Base-by-base conservation (phyloP, 1,140 invertebrate species). In the Drosophila burlai region DNA sequence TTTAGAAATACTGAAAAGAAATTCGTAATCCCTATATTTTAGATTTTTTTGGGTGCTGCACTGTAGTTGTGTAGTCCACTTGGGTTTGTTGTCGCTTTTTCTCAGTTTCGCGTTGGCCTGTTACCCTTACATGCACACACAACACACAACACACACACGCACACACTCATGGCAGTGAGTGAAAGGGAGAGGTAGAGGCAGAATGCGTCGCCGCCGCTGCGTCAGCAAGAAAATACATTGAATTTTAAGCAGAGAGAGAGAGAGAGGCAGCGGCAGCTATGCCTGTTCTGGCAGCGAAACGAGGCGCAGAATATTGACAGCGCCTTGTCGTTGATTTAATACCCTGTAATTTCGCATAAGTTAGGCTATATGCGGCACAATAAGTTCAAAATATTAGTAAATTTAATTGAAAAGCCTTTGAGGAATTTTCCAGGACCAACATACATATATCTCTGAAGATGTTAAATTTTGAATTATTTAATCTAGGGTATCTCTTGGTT, bases 201-300 rank as follows among this genome's bases (percentile, higher is more conserved):
- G 60, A 34, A 24, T 64, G 63, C 43, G 67, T 49, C 43, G 64
- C 34, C 75, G 65, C 79, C 75, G 65, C 83, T 85, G 83, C 83
- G 83, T 85, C 83, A 85, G 83, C 83, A 82, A 75, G 83, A 85
- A 85, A 85, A 86, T 79, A 74, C 55, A 47, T 34, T 82, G 55
- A 16, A 40, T 57, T 38, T 40, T 57, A 15, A 57, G 54, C 54
- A 21, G 15, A 5, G 8, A 24, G 15, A 24, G 68, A 65, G 65
- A 75, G 59, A 38, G 13, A 15, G 36, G 3, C 11, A 36, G 34
- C 34, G 11, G 52, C 42, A 66, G 60, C 62, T 43, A 29, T 18
- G 54, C 46, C 16, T 34, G 46, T 52, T 67, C 57, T 67, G 58
- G 18, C 45, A 49, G 45, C 21, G 36, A 68, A 65, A 62, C 63